Percentiles rank a stretch among this genome's conserved stretches.
phyloP scores from a whole-genome alignment of 1,140 invertebrate species.

The Paramacrobiotus metropolitanus region DNA sequence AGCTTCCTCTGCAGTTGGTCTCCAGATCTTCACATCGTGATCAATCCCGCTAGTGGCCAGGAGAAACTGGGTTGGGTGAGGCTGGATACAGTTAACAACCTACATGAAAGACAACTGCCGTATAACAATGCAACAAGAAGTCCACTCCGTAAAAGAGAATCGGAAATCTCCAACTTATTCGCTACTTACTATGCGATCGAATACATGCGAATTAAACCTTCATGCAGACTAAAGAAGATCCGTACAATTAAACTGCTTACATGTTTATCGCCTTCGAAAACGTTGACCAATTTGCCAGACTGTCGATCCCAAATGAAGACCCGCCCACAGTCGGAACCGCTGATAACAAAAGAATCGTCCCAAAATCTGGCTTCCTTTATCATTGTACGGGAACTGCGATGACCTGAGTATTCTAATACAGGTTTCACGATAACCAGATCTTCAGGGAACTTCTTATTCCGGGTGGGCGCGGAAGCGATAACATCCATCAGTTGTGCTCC shows the following conservation, averaged over 20 bases:
- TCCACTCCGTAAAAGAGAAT: no score
- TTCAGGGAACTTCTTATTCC: neutral
- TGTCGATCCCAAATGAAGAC: slow-evolving; percentile 30
- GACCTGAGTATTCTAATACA: slow-evolving; percentile 39
- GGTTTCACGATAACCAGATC: neutral
- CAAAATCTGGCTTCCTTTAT: slow-evolving; percentile 75
- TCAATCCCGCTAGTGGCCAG: slow-evolving; percentile 68
- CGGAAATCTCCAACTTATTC: no score
- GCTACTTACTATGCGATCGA: no score
- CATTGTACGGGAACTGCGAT: slow-evolving; percentile 60
- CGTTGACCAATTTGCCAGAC: slow-evolving; percentile 41
- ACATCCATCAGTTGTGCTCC: neutral
- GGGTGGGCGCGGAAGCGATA: neutral
- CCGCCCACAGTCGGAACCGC: slow-evolving; percentile 62
- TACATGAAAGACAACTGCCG: no score
- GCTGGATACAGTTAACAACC: slow-evolving; percentile 67
- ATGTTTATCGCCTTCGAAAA: slow-evolving; percentile 55
- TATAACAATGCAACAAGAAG: no score
- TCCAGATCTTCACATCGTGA: slow-evolving; percentile 67
- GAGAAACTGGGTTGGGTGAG: slow-evolving; percentile 46
- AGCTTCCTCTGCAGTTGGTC: slow-evolving; percentile 33
- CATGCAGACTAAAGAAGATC: no score
- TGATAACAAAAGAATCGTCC: slow-evolving; percentile 56
- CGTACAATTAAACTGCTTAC: no score
- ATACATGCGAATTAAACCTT: no score